These are phyloP conservation scores for Sinelater perroti DNA, from an alignment of 2,888 invertebrate species.

Conservation along the genomic window DNA sequence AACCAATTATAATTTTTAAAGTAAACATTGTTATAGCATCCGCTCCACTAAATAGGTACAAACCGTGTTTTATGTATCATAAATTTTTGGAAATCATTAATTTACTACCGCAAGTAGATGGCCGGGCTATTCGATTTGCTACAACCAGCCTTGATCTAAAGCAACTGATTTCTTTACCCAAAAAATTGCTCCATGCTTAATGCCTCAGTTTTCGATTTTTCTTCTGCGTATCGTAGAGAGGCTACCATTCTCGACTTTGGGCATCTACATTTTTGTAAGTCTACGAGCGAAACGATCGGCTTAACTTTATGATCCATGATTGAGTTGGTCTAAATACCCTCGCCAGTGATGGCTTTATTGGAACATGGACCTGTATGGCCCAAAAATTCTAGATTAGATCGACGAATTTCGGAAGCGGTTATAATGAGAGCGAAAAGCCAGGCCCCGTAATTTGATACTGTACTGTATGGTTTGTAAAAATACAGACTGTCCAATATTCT, in stretches of 20 bases:
- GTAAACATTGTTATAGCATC: slow-evolving; percentile 54
- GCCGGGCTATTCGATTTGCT: no score
- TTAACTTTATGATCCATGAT: slow-evolving; percentile 42
- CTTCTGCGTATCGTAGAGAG: no score
- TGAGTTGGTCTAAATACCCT: slow-evolving; percentile 40
- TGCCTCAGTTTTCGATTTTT: no score
- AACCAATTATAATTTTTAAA: slow-evolving; percentile 59
- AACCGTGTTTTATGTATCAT: slow-evolving; percentile 39
- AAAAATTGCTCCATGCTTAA: no score
- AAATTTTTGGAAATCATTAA: slow-evolving; percentile 30
- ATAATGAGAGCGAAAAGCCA: slow-evolving; percentile 5
- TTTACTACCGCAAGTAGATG: slow-evolving; percentile 25
- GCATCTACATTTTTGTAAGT: slow-evolving; percentile 30
- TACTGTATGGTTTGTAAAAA: no score
- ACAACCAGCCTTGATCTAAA: no score
- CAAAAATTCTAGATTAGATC: slow-evolving; percentile 38
- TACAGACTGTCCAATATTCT: no score
- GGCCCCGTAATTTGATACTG: slow-evolving; percentile 3
- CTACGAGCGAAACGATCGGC: slow-evolving; percentile 31
- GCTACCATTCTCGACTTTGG: no score
- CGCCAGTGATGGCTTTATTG: slow-evolving; percentile 43
- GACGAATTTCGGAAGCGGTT: slow-evolving; percentile 37
- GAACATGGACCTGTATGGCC: slow-evolving; percentile 29
- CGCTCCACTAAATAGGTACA: slow-evolving; percentile 47
- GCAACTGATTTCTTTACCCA: no score